phyloP scores from a whole-genome alignment of 2,113 vertebrate genomes.

The Aphelocoma coerulescens region DNA sequence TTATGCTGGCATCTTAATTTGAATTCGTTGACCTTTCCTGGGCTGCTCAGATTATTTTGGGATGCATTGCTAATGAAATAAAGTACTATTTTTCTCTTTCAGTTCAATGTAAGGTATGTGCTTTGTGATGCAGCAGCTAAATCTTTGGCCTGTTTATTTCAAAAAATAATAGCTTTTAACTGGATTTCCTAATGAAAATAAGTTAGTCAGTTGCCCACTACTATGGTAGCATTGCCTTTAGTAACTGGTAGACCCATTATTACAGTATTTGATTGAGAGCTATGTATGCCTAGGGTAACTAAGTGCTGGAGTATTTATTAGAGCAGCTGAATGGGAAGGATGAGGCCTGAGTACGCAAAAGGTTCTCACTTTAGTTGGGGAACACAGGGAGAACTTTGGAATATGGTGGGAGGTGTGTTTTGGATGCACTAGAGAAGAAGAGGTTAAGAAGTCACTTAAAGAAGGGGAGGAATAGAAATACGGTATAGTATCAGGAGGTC shows the following conservation, averaged over 20 bases:
- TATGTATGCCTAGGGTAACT: neutral
- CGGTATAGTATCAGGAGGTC: neutral
- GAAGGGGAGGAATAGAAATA: neutral
- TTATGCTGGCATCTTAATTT: neutral
- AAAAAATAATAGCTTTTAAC: neutral
- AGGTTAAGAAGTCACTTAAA: neutral
- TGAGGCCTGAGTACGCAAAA: neutral
- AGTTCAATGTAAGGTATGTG: neutral
- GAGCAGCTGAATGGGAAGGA: neutral
- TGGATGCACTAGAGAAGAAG: neutral
- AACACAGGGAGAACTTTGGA: accelerated
- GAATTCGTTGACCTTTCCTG: neutral
- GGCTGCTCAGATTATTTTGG: neutral
- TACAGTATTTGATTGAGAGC: neutral
- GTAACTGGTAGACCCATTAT: neutral
- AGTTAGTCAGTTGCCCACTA: neutral
- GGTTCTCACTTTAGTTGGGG: neutral
- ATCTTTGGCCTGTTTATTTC: neutral
- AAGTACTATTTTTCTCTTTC: neutral
- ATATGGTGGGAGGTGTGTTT: accelerated
- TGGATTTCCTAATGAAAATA: neutral
- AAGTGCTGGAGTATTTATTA: neutral
- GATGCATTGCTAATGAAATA: neutral
- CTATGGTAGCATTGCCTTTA: neutral
- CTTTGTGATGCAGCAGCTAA: neutral